These are phyloP conservation scores for Amphiprion percula DNA, from an alignment of 2,113 vertebrate species.

Conservation along the genomic window DNA sequence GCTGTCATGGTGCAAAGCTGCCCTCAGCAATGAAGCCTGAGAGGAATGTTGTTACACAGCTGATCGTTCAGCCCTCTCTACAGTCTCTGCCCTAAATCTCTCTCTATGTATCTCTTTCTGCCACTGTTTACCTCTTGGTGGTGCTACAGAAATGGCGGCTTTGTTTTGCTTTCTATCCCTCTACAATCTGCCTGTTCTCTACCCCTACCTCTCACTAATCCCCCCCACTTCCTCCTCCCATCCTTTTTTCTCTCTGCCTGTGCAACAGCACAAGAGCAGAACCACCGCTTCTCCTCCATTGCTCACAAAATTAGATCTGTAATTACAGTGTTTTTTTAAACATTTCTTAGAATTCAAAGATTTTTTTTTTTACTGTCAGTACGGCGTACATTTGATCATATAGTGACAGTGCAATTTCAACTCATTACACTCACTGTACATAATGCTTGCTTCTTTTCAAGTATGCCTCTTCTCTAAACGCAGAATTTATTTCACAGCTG, in stretches of 20 bases:
- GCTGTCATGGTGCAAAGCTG: constrained; percentile 85
- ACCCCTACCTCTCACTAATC: neutral
- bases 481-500: neutral
- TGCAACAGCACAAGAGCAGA: neutral
- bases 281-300: constrained; percentile 48
- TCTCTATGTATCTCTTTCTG: constrained; percentile 6
- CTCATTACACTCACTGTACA: neutral
- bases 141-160: constrained; percentile 59
- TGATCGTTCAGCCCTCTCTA: constrained; percentile 1
- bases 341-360: too few relatives aligned
- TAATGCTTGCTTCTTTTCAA: neutral
- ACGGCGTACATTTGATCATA: too few relatives aligned
- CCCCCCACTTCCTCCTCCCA: neutral
- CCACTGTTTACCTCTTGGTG: constrained; percentile 44
- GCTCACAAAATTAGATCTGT: constrained; percentile 43
- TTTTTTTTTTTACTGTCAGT: too few relatives aligned
- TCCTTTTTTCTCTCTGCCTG: constrained; percentile 1
- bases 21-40: constrained; percentile 42
- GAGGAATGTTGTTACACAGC: constrained; percentile 41
- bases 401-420: neutral
- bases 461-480: neutral
- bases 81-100: constrained; percentile 7
- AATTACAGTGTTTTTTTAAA: too few relatives aligned
- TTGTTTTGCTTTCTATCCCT: constrained; percentile 46
- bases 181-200: constrained; percentile 13